These are phyloP conservation scores for Bicyclus anynana DNA, from an alignment of 1,140 invertebrate species.

Conservation along the genomic window DNA sequence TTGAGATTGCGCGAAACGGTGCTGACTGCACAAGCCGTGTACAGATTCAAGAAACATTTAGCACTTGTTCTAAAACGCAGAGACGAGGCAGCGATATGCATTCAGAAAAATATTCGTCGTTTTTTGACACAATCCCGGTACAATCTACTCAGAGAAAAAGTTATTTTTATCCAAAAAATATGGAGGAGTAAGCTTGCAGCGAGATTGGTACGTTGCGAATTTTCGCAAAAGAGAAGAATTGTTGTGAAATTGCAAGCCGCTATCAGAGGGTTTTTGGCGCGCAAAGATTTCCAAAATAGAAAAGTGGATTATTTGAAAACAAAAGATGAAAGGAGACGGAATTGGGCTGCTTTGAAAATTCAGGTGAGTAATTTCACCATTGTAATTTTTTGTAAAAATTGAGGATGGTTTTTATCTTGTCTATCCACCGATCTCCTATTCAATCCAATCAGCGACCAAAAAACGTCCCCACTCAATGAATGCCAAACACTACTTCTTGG, in stretches of 20 bases:
- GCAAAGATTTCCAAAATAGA: slow-evolving; percentile 51
- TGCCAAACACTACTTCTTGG: too few relatives aligned
- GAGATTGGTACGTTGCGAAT: slow-evolving; percentile 48
- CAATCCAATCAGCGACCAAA: too few relatives aligned
- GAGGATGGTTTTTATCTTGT: too few relatives aligned
- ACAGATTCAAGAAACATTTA: slow-evolving; percentile 44
- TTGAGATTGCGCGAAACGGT: slow-evolving; percentile 37
- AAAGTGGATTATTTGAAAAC: slow-evolving; percentile 68
- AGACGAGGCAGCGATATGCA: slow-evolving; percentile 76
- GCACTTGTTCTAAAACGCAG: slow-evolving; percentile 39
- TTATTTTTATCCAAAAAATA: slow-evolving; percentile 69
- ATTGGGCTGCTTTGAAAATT: slow-evolving; percentile 80
- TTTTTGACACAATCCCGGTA: slow-evolving; percentile 64
- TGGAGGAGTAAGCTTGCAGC: slow-evolving; percentile 61
- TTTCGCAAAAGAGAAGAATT: slow-evolving; percentile 46
- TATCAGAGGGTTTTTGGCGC: slow-evolving; percentile 73
- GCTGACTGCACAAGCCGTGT: slow-evolving; percentile 54
- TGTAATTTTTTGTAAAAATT: background rate
- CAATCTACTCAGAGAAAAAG: slow-evolving; percentile 35
- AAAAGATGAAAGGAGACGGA: slow-evolving; percentile 57
- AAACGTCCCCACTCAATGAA: too few relatives aligned
- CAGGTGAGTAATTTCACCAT: slow-evolving; percentile 65
- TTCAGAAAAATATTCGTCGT: slow-evolving; percentile 81
- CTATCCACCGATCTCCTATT: too few relatives aligned
- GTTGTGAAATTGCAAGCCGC: slow-evolving; percentile 66